Percentiles rank a stretch among this genome's conserved stretches.
phyloP scores from a whole-genome alignment of 2,113 vertebrate species.

The Tupaia tana region DNA sequence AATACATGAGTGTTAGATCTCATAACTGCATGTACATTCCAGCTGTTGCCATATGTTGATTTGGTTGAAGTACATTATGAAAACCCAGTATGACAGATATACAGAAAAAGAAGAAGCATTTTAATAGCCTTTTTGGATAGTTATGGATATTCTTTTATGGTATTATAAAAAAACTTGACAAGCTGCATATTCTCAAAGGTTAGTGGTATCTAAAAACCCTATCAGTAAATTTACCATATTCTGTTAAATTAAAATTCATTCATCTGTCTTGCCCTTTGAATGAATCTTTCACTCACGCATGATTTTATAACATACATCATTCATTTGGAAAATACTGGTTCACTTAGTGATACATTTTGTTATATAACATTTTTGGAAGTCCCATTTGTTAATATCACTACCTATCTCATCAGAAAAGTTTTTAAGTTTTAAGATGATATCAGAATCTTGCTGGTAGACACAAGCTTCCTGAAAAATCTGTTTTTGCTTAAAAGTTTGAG shows the following conservation, averaged over 20 bases:
- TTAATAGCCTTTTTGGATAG: background rate
- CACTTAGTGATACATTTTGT: background rate
- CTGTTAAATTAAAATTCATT: constrained; percentile 12
- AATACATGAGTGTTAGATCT: background rate
- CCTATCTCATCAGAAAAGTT: constrained; percentile 22
- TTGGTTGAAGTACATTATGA: background rate
- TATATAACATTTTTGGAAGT: background rate
- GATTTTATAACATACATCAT: background rate
- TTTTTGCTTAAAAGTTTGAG: constrained; percentile 37
- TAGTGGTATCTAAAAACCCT: background rate
- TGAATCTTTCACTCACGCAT: background rate
- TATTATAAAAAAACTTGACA: background rate
- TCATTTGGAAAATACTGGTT: background rate
- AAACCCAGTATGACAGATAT: background rate
- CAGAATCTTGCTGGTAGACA: background rate
- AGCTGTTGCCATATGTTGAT: background rate
- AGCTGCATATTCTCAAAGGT: constrained; percentile 13
- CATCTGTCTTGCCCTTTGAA: background rate
- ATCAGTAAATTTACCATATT: background rate
- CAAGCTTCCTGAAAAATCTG: background rate
- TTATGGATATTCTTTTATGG: background rate
- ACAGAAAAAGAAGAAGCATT: background rate
- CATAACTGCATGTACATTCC: background rate
- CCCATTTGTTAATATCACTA: background rate
- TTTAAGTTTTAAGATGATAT: background rate